Base-by-base conservation (phyloP, 1,140 invertebrate species). In the Berghia stephanieae region DNA sequence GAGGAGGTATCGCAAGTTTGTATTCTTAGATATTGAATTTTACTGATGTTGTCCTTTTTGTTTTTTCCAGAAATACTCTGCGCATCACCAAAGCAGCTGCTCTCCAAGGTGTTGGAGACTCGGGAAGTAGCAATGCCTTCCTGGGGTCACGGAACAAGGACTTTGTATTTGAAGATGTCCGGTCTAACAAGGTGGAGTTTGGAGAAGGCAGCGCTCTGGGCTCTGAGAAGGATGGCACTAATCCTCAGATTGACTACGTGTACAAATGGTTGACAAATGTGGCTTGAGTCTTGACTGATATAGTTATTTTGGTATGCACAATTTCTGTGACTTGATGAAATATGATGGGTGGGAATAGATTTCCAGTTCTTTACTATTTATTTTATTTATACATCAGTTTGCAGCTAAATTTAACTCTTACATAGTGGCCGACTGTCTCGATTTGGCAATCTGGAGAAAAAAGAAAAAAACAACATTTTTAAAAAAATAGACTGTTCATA, bases 151-250 rank as follows among this genome's bases (percentile, higher is more conserved):
- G 89, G 18, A 94, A 93, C 73, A 94, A 94, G 84, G 93, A 96
- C 82, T 96, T 96, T 90, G 92, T 94, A 83, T 96, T 96, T 87
- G 90, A 92, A 13, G 93, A 95, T 83, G 85, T 96, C 1, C 89
- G 90, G 70, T 91, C 91, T 43, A 78, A 90, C 4, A 92, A 92
- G 79, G 91, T 96, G 6, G 92, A 95, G 34, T 93, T 96, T 88
- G 92, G 91, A 6, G 95, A 96, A 89, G 91, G 92, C 67, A 93
- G 92, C 78, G 92, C 92, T 10, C 49, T 80, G 3, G 82, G 92
- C 76, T 92, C 92, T 82, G 89, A 91, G 52, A 90, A 80, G 4
- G 77, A 89, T 24, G 86, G 89, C 24, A 60, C 82, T 18, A 42
- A n/a, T 10, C 60, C 74, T n/a, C 21, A 76, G n/a, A 6, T 76